Conservation (phyloP, 2,888 invertebrate species). For the Idaea biselata region DNA sequence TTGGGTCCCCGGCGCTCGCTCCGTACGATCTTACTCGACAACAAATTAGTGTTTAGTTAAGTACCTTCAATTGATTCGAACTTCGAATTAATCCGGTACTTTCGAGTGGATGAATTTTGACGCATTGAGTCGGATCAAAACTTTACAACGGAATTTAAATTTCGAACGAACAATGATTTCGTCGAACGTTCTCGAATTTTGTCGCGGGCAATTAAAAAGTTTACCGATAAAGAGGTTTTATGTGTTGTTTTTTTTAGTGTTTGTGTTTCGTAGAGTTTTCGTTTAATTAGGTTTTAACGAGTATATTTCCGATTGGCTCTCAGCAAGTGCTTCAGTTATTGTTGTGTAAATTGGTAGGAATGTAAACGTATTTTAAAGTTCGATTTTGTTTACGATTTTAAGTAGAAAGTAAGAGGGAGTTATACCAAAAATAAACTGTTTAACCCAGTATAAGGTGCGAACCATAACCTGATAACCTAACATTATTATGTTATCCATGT, state of each 20-base stretch:
- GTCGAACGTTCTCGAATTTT: constrained; percentile 68
- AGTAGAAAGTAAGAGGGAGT: neutral
- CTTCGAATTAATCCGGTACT: constrained; percentile 28
- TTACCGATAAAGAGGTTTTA: constrained; percentile 45
- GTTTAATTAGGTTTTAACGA: constrained; percentile 11
- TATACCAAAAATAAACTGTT: too few species aligned
- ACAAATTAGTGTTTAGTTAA: neutral
- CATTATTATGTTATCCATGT: too few species aligned
- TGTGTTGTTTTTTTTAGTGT: constrained; percentile 35
- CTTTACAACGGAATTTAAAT: constrained; percentile 55
- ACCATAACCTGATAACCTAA: too few species aligned
- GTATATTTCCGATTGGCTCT: neutral
- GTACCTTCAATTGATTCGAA: neutral
- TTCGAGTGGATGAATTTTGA: constrained; percentile 52
- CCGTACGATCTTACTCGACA: neutral
- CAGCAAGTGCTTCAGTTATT: neutral
- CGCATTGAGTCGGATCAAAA: constrained; percentile 53
- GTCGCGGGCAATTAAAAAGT: constrained; percentile 74
- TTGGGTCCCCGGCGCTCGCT: too few species aligned
- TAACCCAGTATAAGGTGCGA: too few species aligned
- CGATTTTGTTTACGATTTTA: neutral
- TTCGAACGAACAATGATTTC: constrained; percentile 67
- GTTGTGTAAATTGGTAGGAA: neutral
- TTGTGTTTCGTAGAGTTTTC: constrained; percentile 26
- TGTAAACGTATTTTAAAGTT: neutral